phyloP scores from a whole-genome alignment of 2,113 vertebrate species.

The Ciconia stormi region DNA sequence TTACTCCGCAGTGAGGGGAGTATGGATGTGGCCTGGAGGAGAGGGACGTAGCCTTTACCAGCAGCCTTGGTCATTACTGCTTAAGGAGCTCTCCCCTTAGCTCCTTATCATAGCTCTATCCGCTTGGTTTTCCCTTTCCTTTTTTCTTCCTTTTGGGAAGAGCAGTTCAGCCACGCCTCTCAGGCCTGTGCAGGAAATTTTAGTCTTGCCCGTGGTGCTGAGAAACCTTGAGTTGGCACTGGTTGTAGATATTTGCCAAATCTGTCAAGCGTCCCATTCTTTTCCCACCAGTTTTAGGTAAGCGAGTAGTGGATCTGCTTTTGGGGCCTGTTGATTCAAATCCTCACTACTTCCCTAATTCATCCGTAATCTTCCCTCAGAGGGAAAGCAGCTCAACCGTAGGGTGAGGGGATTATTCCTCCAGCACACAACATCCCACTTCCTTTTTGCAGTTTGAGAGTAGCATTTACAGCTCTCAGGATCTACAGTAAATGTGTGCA shows the following conservation, averaged over 20 bases:
- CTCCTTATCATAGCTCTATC: not conserved
- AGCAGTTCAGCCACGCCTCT: not conserved
- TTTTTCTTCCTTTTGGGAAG: not conserved
- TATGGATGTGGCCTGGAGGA: not conserved
- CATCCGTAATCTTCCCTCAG: not conserved
- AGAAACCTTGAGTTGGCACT: not conserved
- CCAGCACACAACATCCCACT: not conserved
- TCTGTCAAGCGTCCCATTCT: not conserved
- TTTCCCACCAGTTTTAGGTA: not conserved
- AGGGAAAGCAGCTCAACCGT: not conserved
- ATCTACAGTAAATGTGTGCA: not conserved
- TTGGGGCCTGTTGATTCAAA: not conserved
- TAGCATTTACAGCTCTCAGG: not conserved
- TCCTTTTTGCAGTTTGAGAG: not conserved
- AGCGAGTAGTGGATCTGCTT: not conserved
- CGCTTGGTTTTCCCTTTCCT: not conserved
- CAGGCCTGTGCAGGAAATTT: not conserved
- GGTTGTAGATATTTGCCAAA: not conserved
- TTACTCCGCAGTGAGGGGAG: not conserved
- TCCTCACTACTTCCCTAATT: not conserved
- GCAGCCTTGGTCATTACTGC: not conserved
- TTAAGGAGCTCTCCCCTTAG: not conserved
- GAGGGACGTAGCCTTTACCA: not conserved
- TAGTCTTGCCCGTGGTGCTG: not conserved
- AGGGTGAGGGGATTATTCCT: not conserved